Base-by-base conservation (phyloP, 2,113 vertebrate genomes). In the Climacteris rufus region DNA sequence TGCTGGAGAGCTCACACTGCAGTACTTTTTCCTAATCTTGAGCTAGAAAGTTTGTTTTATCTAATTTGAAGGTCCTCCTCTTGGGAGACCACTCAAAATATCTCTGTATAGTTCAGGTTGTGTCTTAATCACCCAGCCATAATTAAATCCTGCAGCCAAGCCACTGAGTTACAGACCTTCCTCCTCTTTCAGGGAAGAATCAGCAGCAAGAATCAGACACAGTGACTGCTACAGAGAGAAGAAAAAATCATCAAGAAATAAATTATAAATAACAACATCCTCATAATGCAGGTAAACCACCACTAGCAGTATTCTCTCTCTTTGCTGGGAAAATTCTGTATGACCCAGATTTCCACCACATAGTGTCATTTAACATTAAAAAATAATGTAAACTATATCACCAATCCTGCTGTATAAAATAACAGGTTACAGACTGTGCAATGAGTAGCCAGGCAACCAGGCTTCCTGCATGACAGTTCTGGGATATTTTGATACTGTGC, bases 1-100 rank as follows among this genome's bases (percentile, higher is more conserved):
- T 2, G 1, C 42, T 8, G 35, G 17, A n/a, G 63, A 40, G 56
- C 35, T 81, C 76, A 66, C 0, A 0, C 35, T n/a, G 52, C 37
- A 56, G 37, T 0, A 16, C 39, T 74, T 13, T 13, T 6, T 35
- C 45, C 54, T 47, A 54, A 53, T 20, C 25, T 42, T 56, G 72
- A 42, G 50, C 20, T 30, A 61, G 35, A 31, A 54, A 28, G 77
- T 66, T 83, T 91, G 22, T 60, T 81, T 45, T 27, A 60, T 56
- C 56, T 91, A 39, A 81, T 57, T 39, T 71, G 60, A 91, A 91
- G 63, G 35, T 66, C 37, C 40, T 56, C 39, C 45, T 83, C 30
- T 19, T 65, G 52, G 33, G 42, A 89, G 12, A 39, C 27, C 15
- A n/a, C 27, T n/a, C 71, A 39, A 89, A 77, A 87, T 6, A 1